These are phyloP conservation scores for Pristionchus maxplancki DNA, from an alignment of 2,888 invertebrate species.

Conservation along the genomic window DNA sequence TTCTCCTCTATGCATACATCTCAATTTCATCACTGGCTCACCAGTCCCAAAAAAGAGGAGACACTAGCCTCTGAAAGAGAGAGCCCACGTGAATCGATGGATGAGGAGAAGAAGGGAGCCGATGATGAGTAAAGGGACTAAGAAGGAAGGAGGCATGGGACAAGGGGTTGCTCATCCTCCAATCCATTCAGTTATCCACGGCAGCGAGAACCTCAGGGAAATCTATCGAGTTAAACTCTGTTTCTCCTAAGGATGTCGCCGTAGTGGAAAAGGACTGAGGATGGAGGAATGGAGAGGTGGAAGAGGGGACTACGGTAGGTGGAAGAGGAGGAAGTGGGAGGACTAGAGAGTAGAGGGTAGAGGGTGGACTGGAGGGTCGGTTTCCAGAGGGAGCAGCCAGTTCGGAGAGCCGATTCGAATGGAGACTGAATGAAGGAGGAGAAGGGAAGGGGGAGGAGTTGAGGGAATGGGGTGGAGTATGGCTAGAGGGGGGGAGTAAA, in stretches of 20 bases:
- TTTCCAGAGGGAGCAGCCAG: slow-evolving; percentile 26
- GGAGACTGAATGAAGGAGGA: slow-evolving; percentile 45
- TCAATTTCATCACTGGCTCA: slow-evolving; percentile 26
- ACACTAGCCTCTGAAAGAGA: background rate
- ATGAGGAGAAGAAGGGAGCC: background rate
- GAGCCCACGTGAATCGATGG: background rate
- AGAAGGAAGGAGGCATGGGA: background rate
- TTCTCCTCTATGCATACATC: slow-evolving; percentile 5
- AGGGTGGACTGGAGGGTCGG: too few species aligned
- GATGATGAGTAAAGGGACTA: background rate
- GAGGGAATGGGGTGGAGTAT: slow-evolving; percentile 22
- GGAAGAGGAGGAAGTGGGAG: background rate
- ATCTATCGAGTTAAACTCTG: background rate
- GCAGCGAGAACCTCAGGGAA: slow-evolving; percentile 53
- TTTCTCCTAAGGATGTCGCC: slow-evolving; percentile 52
- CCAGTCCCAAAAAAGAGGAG: slow-evolving; percentile 14
- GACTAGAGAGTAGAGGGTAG: background rate
- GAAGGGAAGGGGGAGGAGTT: slow-evolving; percentile 23
- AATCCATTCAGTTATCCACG: slow-evolving; percentile 42
- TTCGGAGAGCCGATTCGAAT: background rate
- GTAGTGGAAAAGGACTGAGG: slow-evolving; percentile 41
- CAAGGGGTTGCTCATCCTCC: too few species aligned
- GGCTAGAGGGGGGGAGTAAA: slow-evolving; percentile 36
- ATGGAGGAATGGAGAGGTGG: background rate
- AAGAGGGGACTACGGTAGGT: background rate